A percentile compares a stretch with the other conserved stretches of the same genome.
Conservation (phyloP, 2,113 vertebrate genomes). For the Pimephales promelas region DNA sequence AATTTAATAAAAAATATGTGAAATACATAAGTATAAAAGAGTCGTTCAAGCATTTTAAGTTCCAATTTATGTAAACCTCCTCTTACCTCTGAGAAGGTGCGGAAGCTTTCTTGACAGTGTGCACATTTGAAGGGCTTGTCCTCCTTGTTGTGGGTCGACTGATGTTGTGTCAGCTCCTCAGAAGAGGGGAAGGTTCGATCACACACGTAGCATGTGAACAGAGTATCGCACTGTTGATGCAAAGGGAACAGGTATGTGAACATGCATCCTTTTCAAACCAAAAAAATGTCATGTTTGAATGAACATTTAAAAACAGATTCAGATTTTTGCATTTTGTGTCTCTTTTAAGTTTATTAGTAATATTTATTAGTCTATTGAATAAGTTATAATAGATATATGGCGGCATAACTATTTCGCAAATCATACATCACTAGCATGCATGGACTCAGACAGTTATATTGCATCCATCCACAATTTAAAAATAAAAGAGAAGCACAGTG, state of each 20-base stretch:
- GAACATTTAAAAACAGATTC: no score
- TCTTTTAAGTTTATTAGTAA: background rate
- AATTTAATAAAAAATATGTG: no score
- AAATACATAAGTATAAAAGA: no score
- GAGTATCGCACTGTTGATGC: conserved; percentile 75
- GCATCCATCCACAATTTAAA: background rate
- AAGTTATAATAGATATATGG: background rate
- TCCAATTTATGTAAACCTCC: background rate
- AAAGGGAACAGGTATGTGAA: background rate
- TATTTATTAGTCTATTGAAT: background rate
- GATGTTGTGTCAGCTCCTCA: conserved; percentile 79
- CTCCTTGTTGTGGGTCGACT: conserved; percentile 81
- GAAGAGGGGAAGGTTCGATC: conserved; percentile 78
- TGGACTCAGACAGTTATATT: background rate
- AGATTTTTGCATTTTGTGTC: background rate
- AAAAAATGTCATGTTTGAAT: background rate
- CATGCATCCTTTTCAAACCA: background rate
- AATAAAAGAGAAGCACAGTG: background rate
- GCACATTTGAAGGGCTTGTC: conserved; percentile 82
- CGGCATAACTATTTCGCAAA: background rate
- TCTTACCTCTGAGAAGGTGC: conserved; percentile 78
- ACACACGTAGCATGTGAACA: conserved; percentile 82
- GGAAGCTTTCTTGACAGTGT: conserved; percentile 79
- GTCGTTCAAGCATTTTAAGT: background rate
- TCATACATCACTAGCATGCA: background rate